phyloP scores from a whole-genome alignment of 2,888 invertebrate species.

The Heteromyza rotundicornis region DNA sequence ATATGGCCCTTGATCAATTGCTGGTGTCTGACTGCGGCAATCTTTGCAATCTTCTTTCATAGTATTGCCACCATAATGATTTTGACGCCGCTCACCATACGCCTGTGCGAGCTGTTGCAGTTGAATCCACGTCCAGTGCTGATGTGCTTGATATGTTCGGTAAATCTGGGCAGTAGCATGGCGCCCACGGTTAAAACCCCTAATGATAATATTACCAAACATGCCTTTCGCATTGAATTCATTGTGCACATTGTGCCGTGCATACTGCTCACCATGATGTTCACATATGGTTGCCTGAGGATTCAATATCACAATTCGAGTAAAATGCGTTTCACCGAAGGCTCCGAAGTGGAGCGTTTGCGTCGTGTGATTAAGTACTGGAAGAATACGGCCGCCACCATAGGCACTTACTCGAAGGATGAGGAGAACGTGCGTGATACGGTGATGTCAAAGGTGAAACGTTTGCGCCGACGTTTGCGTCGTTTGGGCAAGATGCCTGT shows the following conservation, averaged over 20 bases:
- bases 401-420: slow-evolving; percentile 34
- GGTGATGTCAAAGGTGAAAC: slow-evolving; percentile 25
- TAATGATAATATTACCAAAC: slow-evolving; percentile 8
- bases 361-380: slow-evolving; percentile 31
- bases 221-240: slow-evolving; percentile 16
- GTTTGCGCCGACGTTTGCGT: slow-evolving; percentile 29
- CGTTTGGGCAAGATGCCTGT: slow-evolving; percentile 40
- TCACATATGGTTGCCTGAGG: slow-evolving; percentile 32
- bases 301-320: slow-evolving; percentile 28
- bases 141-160: slow-evolving; percentile 29
- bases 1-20: slow-evolving; percentile 36
- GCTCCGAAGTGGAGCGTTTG: slow-evolving; percentile 28
- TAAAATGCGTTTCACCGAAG: slow-evolving; percentile 28
- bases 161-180: slow-evolving; percentile 29
- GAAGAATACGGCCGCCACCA: slow-evolving; percentile 27
- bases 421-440: slow-evolving; percentile 31
- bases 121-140: slow-evolving; percentile 33
- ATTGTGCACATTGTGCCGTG: slow-evolving; percentile 31
- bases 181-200: slow-evolving; percentile 24
- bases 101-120: slow-evolving; percentile 35
- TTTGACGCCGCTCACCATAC: slow-evolving; percentile 31
- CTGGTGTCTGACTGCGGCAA: slow-evolving; percentile 9
- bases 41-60: slow-evolving; percentile 23
- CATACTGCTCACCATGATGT: slow-evolving; percentile 23
- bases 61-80: slow-evolving; percentile 30